Base-by-base conservation (phyloP, 2,797 vertebrate species). In the Dromococcyx pavoninus region DNA sequence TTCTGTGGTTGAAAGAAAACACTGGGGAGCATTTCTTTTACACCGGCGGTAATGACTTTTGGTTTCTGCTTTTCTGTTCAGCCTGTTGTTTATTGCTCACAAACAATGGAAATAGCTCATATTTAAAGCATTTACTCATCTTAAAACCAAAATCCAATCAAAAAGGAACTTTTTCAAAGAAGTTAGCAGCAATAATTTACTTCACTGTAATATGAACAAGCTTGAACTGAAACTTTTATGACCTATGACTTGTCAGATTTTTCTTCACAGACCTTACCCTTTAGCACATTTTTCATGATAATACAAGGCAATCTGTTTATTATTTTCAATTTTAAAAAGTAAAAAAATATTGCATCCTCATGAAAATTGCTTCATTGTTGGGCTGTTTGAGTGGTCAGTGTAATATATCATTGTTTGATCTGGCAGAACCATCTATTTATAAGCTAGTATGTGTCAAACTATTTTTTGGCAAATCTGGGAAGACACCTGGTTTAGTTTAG, bases 401-500 rank as follows among this genome's bases (percentile, higher is more conserved):
- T 93, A 94, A 96, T 97, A 96, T 89, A 97, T 96, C 96, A 97
- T 95, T 95, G 96, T 97, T 97, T 98, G 95, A 97, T 97, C 96
- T 97, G 95, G 95, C 95, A 96, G 89, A 91, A 70, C 87, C 80
- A 95, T 96, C 96, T 90, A 94, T 96, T 97, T 96, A 95, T 96
- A 97, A 96, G 96, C 95, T 94, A 95, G 91, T 95, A 86, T 96
- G 93, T 97, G 97, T 97, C 96, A 97, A 97, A 86, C 84, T 94
- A 86, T 94, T 96, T 91, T 95, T 93, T 97, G 95, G 95, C 95
- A 96, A 89, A 96, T 92, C 85, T 86, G 51, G 41, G 89, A 86
- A 91, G 85, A 97, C 97, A 97, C 96, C 97, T 97, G 97, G 96
- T 97, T 98, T 96, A 95, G 96, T 97, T 97, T 97, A 97, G 95